Evolutionary conservation across 2,888 invertebrate species (phyloP), one percentile per base, ranked within the genome.

Genomic region (Tridacna crocea): DNA sequence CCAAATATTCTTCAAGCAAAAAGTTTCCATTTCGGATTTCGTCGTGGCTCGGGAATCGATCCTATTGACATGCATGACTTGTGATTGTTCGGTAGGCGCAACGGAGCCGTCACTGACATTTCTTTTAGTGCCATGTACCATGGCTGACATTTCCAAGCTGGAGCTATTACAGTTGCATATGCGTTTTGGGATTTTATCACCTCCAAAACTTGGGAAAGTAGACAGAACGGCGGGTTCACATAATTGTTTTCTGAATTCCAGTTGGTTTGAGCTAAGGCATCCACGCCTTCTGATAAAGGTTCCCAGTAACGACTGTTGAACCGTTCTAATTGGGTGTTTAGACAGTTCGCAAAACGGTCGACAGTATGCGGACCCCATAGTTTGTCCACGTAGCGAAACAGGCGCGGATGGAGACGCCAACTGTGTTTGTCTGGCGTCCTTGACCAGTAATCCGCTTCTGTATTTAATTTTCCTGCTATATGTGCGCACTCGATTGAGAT

Each of bases 261-360:
- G n/a, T 19, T 60, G 60, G 13, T 13, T 19, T 60, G n/a, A 10
- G n/a, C 78, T 47, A 68, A 68, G 63, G 74, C 78, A 26, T 82
- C 66, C n/a, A 79, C 61, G 24, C 76, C 74, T 61, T 68, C 74
- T 48, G 77, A 24, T 15, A 74, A 36, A 19, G 74, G 78, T 61
- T 68, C 77, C 63, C 66, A 80, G 60, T 66, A 80, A 6, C 75
- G 77, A 61, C 77, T 81, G 81, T 81, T 81, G 81, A 68, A 81
- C 58, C 77, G 58, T 8, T 51, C 48, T 27, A 77, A 55, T 36
- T 80, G 73, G 51, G 77, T 61, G 27, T 70, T 78, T 26, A 66
- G 72, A 47, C 72, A 75, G 15, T 70, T 63, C 47, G 75, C 79
- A 58, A 79, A 79, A 12, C 79, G 46, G 27, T 77, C 78, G 13